Conservation (phyloP, 2,113 vertebrate genomes). For the Nicator chloris region DNA sequence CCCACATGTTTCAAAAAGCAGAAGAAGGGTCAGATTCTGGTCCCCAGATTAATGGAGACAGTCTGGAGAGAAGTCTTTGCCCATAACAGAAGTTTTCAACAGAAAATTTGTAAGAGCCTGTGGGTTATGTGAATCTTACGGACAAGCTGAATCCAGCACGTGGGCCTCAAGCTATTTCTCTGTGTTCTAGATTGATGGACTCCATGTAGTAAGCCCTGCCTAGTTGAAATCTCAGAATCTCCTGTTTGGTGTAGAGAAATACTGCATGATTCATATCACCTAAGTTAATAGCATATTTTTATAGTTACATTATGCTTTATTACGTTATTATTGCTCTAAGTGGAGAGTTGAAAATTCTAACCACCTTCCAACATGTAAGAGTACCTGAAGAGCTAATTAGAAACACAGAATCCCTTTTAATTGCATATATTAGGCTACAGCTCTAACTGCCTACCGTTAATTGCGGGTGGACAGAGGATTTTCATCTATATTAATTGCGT, state of each 20-base stretch:
- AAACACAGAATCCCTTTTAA: neutral
- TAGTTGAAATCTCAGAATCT: too few species aligned
- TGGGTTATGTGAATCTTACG: rapidly evolving
- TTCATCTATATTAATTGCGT: neutral
- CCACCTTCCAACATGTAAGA: neutral
- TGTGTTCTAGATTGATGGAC: too few species aligned
- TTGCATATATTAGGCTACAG: neutral
- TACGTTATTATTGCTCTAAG: neutral
- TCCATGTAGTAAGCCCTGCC: too few species aligned
- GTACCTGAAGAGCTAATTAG: neutral
- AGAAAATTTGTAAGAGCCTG: neutral
- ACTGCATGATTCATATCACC: too few species aligned
- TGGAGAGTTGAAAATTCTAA: neutral
- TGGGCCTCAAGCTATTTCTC: too few species aligned
- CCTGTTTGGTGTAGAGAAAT: too few species aligned
- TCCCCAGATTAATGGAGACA: neutral
- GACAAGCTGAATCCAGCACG: too few species aligned
- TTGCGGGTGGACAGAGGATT: neutral
- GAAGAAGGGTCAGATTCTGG: neutral
- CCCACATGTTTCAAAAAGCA: neutral
- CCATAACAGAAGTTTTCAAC: neutral
- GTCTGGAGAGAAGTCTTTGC: neutral
- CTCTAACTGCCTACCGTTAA: neutral
- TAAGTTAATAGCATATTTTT: too few species aligned
- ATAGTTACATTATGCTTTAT: neutral